These are phyloP conservation scores for Drosophila lini DNA, from an alignment of 1,140 invertebrate genomes.

Conservation along the genomic window DNA sequence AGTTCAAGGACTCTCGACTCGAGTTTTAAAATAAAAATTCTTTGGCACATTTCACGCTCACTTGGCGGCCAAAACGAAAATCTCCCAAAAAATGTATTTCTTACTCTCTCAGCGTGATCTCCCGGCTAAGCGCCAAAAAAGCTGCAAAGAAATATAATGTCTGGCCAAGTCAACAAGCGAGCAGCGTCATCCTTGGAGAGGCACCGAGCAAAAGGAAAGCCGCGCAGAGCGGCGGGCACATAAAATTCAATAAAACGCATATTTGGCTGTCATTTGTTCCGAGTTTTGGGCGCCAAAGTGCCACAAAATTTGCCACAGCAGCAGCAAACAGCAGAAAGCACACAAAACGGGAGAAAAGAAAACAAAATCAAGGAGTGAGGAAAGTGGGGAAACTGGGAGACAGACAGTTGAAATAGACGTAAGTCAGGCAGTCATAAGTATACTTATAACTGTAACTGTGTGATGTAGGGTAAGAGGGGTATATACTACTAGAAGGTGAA, in stretches of 20 bases:
- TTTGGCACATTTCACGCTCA: slow-evolving; percentile 67
- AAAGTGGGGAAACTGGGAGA: slow-evolving; percentile 9
- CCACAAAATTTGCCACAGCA: slow-evolving; percentile 69
- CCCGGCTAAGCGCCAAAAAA: slow-evolving; percentile 43
- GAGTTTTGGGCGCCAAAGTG: slow-evolving; percentile 78
- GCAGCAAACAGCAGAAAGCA: slow-evolving; percentile 53
- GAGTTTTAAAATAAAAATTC: slow-evolving; percentile 44
- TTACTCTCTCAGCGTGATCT: slow-evolving; percentile 44
- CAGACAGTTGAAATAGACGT: slow-evolving; percentile 27
- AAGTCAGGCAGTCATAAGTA: slow-evolving; percentile 32
- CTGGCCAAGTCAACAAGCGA: slow-evolving; percentile 47
- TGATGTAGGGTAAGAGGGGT: slow-evolving; percentile 9
- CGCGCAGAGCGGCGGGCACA: slow-evolving; percentile 48
- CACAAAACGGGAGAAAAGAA: slow-evolving; percentile 12
- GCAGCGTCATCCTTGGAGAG: slow-evolving; percentile 31
- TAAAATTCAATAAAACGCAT: slow-evolving; percentile 83
- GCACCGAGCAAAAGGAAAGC: slow-evolving; percentile 14
- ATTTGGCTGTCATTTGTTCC: slow-evolving; percentile 80
- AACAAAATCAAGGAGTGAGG: slow-evolving; percentile 20
- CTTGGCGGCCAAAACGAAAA: slow-evolving; percentile 47
- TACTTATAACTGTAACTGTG: slow-evolving; percentile 22
- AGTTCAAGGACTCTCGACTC: slow-evolving; percentile 49
- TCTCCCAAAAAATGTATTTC: slow-evolving; percentile 46
- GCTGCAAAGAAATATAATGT: slow-evolving; percentile 36
- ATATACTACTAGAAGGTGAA: neutral